Conservation (phyloP, 2,888 invertebrate species). For the Thymelicus lineola region DNA sequence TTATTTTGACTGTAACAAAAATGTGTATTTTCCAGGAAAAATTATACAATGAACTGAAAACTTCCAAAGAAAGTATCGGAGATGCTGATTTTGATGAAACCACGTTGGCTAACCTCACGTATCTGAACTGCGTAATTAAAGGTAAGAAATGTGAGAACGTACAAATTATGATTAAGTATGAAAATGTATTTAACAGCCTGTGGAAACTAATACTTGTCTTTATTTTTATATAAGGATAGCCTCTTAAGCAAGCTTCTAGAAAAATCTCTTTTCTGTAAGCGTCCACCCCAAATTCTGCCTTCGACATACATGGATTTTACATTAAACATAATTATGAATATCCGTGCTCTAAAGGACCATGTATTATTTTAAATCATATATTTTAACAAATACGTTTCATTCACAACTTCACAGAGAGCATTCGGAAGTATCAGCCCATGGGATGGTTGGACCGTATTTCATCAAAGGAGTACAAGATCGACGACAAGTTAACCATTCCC, state of each 20-base stretch:
- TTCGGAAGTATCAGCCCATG: constrained; percentile 57
- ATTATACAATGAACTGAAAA: constrained; percentile 54
- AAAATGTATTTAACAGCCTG: too few species aligned
- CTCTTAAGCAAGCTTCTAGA: too few species aligned
- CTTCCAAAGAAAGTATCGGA: constrained; percentile 50
- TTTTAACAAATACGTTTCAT: neutral
- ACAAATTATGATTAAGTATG: too few species aligned
- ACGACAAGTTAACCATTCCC: constrained; percentile 48
- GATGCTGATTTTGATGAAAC: constrained; percentile 46
- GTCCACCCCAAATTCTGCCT: too few species aligned
- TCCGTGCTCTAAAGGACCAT: too few species aligned
- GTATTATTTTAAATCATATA: too few species aligned
- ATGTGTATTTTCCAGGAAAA: constrained; percentile 49
- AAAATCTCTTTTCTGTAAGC: too few species aligned
- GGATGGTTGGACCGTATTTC: constrained; percentile 50
- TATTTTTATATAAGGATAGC: too few species aligned
- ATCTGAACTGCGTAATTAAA: constrained; percentile 56
- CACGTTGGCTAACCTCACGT: constrained; percentile 49
- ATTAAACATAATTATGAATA: too few species aligned
- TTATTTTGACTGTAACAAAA: neutral
- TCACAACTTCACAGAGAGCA: constrained; percentile 52
- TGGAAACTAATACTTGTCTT: too few species aligned
- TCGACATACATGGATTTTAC: too few species aligned
- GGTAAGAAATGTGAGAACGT: constrained; percentile 47
- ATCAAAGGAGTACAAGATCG: constrained; percentile 44